A percentile compares a stretch with the other conserved stretches of the same genome.
Conservation (phyloP, 2,113 vertebrate species). For the Phocoena sinus region DNA sequence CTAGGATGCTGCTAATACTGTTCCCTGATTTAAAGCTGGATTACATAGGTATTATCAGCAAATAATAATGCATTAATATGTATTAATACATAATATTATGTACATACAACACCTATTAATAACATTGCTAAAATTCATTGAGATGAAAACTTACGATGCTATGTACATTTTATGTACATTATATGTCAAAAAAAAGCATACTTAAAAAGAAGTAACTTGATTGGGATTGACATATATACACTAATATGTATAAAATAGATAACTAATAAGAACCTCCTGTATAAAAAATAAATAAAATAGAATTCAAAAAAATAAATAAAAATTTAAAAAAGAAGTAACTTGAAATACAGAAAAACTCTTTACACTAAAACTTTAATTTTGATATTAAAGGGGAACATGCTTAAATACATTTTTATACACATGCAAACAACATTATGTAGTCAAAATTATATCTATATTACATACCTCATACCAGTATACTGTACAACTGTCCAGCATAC, state of each 20-base stretch:
- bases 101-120: neutral
- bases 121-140: neutral
- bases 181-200: neutral
- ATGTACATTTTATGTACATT: neutral
- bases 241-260: too few relatives aligned
- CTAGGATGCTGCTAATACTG: neutral
- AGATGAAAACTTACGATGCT: neutral
- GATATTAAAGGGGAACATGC: neutral
- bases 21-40: neutral
- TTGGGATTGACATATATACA: too few relatives aligned
- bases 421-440: neutral
- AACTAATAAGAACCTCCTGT: too few relatives aligned
- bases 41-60: neutral
- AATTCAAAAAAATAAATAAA: too few relatives aligned
- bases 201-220: neutral
- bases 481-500: neutral
- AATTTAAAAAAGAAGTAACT: neutral
- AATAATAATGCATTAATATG: neutral
- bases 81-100: neutral
- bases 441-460: neutral
- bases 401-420: neutral
- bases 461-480: neutral
- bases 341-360: neutral
- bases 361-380: neutral
- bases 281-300: too few relatives aligned